These are phyloP conservation scores for Candoia aspera DNA, from an alignment of 2,113 vertebrate species.

Conservation along the genomic window DNA sequence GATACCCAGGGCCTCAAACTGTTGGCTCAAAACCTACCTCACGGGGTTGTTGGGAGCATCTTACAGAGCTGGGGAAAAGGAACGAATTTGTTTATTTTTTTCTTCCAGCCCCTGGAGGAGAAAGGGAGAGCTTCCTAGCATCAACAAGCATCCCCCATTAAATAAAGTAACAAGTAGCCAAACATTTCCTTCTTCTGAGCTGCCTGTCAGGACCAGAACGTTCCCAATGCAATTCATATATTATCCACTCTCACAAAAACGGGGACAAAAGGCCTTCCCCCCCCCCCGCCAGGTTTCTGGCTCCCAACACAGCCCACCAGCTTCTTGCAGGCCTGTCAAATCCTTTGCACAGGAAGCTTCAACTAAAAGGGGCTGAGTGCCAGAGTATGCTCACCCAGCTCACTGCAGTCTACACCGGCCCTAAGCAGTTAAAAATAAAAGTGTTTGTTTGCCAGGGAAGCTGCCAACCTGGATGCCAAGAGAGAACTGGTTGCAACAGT, in stretches of 20 bases:
- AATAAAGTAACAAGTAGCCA: neutral
- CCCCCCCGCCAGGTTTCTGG: neutral
- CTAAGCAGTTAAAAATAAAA: slow-evolving; percentile 19
- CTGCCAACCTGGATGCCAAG: too few relatives aligned
- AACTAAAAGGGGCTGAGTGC: neutral
- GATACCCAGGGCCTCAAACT: neutral
- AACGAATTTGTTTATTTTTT: neutral
- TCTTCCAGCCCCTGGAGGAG: neutral
- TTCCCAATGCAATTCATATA: neutral
- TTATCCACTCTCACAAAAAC: neutral
- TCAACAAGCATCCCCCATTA: neutral
- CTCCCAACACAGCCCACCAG: too few relatives aligned
- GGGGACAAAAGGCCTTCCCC: too few relatives aligned
- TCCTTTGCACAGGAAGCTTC: too few relatives aligned
- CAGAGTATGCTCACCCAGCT: neutral
- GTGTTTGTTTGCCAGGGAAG: neutral
- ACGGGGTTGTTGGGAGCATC: too few relatives aligned
- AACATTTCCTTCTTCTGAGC: neutral
- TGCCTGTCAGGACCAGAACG: neutral
- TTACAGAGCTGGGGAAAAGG: neutral
- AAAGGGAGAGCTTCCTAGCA: neutral
- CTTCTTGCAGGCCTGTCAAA: too few relatives aligned
- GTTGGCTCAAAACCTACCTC: neutral
- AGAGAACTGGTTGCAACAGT: neutral
- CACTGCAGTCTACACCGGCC: neutral